Percentiles rank a stretch among this genome's conserved stretches.
phyloP scores from a whole-genome alignment of 2,113 vertebrate genomes.

The Cervus canadensis region DNA sequence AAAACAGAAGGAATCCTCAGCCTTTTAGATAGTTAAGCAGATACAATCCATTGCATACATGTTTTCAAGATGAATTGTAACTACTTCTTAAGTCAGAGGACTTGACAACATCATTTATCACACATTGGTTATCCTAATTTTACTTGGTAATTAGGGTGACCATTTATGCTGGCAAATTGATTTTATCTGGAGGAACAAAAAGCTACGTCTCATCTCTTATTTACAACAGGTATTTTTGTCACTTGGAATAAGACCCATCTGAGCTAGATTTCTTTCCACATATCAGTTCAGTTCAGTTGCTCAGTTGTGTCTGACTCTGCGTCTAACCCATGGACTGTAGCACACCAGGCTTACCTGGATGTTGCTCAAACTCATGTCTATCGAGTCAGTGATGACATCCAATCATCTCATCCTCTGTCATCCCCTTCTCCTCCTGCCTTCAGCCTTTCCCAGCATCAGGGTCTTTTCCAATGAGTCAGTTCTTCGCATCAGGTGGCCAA shows the following conservation, averaged over 20 bases:
- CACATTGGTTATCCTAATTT: background rate
- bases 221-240: background rate
- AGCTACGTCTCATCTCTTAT: background rate
- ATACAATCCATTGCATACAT: background rate
- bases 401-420: background rate
- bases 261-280: background rate
- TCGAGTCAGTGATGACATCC: background rate
- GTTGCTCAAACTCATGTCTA: background rate
- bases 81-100: background rate
- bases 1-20: background rate
- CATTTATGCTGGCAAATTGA: background rate
- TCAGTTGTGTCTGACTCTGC: background rate
- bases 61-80: background rate
- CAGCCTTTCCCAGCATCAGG: background rate
- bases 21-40: background rate
- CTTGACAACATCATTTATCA: background rate
- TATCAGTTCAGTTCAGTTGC: background rate
- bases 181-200: background rate
- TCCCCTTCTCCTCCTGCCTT: background rate
- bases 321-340: background rate
- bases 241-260: background rate
- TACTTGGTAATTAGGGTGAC: background rate
- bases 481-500: background rate
- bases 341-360: background rate
- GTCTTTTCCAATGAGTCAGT: background rate